Evolutionary conservation across 2,888 invertebrate genomes (phyloP), one percentile per base, ranked within the genome.

Genomic region (Melangyna quadrimaculata): DNA sequence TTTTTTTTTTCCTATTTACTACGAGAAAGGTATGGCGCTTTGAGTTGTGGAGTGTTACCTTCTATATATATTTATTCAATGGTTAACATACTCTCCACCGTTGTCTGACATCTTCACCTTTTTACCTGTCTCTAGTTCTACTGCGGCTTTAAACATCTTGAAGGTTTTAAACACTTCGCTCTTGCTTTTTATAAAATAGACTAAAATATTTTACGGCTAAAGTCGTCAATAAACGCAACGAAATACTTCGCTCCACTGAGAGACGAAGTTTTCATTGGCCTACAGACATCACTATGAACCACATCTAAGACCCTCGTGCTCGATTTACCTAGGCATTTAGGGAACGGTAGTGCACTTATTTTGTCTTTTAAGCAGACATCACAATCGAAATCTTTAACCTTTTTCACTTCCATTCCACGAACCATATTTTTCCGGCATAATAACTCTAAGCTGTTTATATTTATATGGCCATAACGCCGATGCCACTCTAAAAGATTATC

Each of bases 371-470:
- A 27, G 17, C 74, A 74, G 19, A 74, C 43, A 12, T 63, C 37
- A 7, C 72, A 73, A 17, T 61, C 37, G 32, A 63, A 51, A 51
- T 61, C 51, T 37, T 32, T n/a, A 10, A 37, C 40, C 22, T 17
- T 35, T 17, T 61, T 37, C n/a, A 61, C n/a, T 4, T 61, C 10
- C 40, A 73, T 51, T 27, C 63, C 51, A 12, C 40, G 48, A 29
- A 74, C 65, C 65, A 53, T 63, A 32, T 65, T 37, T 9, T 57
- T 35, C 27, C 24, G 24, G 55, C 32, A n/a, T 17, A 75, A 75
- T 5, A 67, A 19, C 12, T 77, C 59, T 17, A 70, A n/a, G 29
- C 73, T 79, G 10, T 45, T 73, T 19, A 73, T 14, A 67, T 78
- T 53, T 51, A 78, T 55, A 40, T 71, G 63, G 10, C 61, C 55